Evolutionary conservation across 2,113 vertebrate species (phyloP).

Genomic region (Nipponia nippon): DNA sequence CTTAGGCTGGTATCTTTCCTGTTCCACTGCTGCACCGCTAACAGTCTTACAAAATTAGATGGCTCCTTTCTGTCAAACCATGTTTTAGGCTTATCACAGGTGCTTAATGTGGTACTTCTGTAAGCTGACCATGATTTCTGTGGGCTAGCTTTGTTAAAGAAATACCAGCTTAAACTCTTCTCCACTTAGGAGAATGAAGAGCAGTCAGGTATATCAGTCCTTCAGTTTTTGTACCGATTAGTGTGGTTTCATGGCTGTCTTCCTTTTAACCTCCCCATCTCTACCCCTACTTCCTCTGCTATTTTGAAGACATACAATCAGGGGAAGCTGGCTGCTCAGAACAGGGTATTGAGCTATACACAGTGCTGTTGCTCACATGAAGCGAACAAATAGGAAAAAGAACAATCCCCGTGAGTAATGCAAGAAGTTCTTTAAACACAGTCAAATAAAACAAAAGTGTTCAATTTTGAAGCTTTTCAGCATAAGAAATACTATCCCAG

Average conservation of each 20-base stretch:
- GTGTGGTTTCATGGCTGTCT: background rate
- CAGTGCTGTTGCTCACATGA: background rate
- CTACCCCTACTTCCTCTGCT: background rate
- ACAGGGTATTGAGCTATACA: background rate
- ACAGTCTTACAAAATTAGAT: background rate
- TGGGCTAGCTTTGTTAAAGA: background rate
- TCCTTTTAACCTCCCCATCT: background rate
- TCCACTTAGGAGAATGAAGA: background rate
- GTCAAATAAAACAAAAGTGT: background rate
- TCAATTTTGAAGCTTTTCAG: background rate
- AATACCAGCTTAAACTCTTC: background rate
- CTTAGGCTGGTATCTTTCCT: background rate
- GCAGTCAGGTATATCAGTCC: background rate
- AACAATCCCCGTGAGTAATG: background rate
- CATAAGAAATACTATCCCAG: background rate
- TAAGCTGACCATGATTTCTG: background rate
- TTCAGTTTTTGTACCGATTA: background rate
- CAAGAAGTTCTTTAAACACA: background rate
- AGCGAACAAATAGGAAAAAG: background rate
- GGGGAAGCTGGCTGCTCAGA: background rate
- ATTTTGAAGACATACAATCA: background rate
- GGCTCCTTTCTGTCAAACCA: background rate
- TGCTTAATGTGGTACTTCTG: background rate
- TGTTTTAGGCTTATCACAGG: background rate
- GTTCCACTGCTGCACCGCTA: background rate